Percentiles rank a stretch among this genome's conserved stretches.
Evolutionary conservation across 2,797 vertebrate species (phyloP).

Genomic region (Semotilus atromaculatus): DNA sequence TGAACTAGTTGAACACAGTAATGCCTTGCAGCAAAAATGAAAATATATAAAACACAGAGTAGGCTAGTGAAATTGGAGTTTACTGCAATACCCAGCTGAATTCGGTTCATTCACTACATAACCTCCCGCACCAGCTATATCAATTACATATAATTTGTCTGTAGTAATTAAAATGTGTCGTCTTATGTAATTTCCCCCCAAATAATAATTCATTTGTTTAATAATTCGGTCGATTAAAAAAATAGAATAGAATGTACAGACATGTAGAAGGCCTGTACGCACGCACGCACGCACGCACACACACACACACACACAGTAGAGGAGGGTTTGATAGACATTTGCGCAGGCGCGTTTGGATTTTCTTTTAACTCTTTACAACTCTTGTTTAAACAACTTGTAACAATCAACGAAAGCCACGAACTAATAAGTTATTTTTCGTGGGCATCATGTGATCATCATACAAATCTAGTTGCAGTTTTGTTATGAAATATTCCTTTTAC

Average conservation of each 20-base stretch:
- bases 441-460: not conserved
- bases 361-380: slow-evolving; percentile 18
- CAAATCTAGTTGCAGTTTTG: not conserved
- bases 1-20: slow-evolving; percentile 82
- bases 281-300: not conserved
- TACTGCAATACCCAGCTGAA: slow-evolving; percentile 93
- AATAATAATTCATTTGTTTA: not conserved
- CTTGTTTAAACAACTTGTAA: slow-evolving; percentile 36
- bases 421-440: not conserved
- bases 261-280: not conserved
- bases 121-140: slow-evolving; percentile 92
- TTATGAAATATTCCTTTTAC: not conserved
- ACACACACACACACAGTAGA: not conserved
- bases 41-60: slow-evolving; percentile 86
- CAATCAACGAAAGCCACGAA: slow-evolving; percentile 19
- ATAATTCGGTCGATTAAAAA: not conserved
- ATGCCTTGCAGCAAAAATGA: slow-evolving; percentile 88
- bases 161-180: not conserved
- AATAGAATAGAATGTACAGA: not conserved
- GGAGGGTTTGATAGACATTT: not conserved
- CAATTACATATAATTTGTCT: slow-evolving; percentile 90
- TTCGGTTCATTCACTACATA: slow-evolving; percentile 94
- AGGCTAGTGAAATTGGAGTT: slow-evolving; percentile 87
- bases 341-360: slow-evolving; percentile 13
- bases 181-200: not conserved